Percentiles rank a stretch among this genome's conserved stretches.
Evolutionary conservation across 2,113 vertebrate genomes (phyloP).

Genomic region (Trinectes maculatus): DNA sequence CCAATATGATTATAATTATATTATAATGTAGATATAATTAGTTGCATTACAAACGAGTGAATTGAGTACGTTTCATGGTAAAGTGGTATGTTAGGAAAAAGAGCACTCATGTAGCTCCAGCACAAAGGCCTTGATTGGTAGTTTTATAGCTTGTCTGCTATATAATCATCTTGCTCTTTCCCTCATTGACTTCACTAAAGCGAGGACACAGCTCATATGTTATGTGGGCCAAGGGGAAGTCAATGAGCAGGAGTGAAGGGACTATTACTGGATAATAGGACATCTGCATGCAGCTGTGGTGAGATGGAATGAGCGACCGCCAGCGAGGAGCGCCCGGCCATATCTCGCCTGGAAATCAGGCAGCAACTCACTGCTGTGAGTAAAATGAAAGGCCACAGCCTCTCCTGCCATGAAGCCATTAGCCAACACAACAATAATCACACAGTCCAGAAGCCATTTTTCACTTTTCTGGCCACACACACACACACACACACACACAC

Average conservation of each 20-base stretch:
- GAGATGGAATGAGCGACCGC: conserved; percentile 35
- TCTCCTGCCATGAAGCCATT: conserved; percentile 39
- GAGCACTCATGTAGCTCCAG: no score
- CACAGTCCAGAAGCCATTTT: conserved; percentile 17
- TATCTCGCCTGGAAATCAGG: conserved; percentile 48
- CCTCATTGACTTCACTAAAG: background rate
- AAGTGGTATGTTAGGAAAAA: no score
- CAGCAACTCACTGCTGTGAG: conserved; percentile 17
- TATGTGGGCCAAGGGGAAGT: conserved; percentile 35
- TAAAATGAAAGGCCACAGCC: conserved; percentile 36
- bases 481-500: no score
- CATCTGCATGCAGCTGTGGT: conserved; percentile 43
- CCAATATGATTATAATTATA: no score
- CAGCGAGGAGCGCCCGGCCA: conserved; percentile 14
- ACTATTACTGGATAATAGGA: conserved; percentile 50
- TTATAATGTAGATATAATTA: no score
- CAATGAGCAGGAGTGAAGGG: conserved; percentile 28
- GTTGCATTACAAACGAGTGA: no score
- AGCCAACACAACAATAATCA: conserved; percentile 46
- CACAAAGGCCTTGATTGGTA: no score
- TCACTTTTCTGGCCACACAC: conserved; percentile 28
- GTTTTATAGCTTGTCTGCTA: no score
- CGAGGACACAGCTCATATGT: background rate
- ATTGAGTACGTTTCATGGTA: no score
- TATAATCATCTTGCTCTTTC: no score